Evolutionary conservation across 2,113 vertebrate genomes (phyloP), one percentile per base, ranked within the genome.

Genomic region (Pangasianodon hypophthalmus): DNA sequence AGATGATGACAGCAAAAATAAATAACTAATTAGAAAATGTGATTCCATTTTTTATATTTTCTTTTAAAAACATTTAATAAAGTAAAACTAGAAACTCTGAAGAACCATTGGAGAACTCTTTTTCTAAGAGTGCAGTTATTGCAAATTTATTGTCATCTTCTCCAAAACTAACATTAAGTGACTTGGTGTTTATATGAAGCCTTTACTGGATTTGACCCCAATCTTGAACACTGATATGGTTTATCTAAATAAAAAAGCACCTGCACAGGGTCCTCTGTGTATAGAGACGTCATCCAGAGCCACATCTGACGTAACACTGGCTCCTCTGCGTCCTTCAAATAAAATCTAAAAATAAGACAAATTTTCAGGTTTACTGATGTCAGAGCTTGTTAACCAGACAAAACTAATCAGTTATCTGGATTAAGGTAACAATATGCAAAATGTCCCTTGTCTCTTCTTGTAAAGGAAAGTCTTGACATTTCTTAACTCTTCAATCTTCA

Each of bases 261-360:
- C 95, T 93, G 32, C 7, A 50, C 96, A 97, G 21, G 29, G 80
- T 88, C 96, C 96, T 11, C 2, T 73, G n/a, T 85, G 85, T 86
- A 97, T 4, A 48, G 93, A 94, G 16, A 97, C n/a, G 62, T 97
- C 97, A 91, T 97, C 97, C 90, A 97, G 77, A 0, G 97, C 96
- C 67, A 96, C 67, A 90, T 97, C 93, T 64, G 96, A 96, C n/a
- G 84, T 86, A 64, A 90, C 48, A 50, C 93, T 95, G 80, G 95
- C 93, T 62, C 96, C 96, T 94, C 93, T 94, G 41, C 93, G 86
- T 2, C 95, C 97, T 64, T 97, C 96, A 93, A 97, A 94, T 73
- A 97, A 86, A 48, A 97, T 94, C 97, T 97, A 62, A 84, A 67
- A 86, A n/a, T 29, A 32, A 46, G 46, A 77, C 16, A 26, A n/a